phyloP scores from a whole-genome alignment of 2,888 invertebrate species.

The Ashinkailepas kermadecensis region DNA sequence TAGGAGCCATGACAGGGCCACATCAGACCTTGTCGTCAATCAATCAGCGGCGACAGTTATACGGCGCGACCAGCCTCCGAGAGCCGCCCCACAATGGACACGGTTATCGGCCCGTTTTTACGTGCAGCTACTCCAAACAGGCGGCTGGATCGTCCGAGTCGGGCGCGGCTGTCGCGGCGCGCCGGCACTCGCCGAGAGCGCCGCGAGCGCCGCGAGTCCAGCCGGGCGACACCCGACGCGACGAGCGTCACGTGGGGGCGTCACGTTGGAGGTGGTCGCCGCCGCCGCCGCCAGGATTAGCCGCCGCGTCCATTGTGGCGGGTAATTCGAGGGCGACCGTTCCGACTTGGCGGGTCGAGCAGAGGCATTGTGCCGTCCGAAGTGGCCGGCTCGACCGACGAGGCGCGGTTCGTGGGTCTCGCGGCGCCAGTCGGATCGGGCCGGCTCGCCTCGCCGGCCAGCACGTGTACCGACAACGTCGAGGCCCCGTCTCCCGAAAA shows the following conservation, averaged over 20 bases:
- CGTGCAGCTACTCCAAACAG: constrained; percentile 7
- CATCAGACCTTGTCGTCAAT: constrained; percentile 18
- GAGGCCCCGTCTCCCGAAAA: not conserved
- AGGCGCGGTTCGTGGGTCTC: not conserved
- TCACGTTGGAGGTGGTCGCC: not conserved
- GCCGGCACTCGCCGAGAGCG: too few relatives aligned
- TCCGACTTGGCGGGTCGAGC: not conserved
- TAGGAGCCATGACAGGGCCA: constrained; percentile 11
- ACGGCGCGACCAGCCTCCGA: not conserved
- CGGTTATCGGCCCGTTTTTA: constrained; percentile 2
- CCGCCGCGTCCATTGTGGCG: not conserved
- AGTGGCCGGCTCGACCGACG: not conserved
- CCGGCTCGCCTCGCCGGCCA: not conserved
- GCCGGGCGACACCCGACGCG: too few relatives aligned
- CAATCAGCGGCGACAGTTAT: constrained; percentile 22
- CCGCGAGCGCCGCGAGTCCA: too few relatives aligned
- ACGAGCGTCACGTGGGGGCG: not conserved
- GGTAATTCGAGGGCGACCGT: not conserved
- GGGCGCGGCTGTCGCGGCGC: not conserved
- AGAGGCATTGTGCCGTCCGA: not conserved
- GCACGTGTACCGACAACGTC: too few relatives aligned
- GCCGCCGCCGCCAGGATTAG: not conserved
- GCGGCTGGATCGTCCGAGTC: not conserved
- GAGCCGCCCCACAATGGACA: not conserved
- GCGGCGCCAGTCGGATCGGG: not conserved